phyloP scores from a whole-genome alignment of 2,888 invertebrate genomes.

The Troides helena region DNA sequence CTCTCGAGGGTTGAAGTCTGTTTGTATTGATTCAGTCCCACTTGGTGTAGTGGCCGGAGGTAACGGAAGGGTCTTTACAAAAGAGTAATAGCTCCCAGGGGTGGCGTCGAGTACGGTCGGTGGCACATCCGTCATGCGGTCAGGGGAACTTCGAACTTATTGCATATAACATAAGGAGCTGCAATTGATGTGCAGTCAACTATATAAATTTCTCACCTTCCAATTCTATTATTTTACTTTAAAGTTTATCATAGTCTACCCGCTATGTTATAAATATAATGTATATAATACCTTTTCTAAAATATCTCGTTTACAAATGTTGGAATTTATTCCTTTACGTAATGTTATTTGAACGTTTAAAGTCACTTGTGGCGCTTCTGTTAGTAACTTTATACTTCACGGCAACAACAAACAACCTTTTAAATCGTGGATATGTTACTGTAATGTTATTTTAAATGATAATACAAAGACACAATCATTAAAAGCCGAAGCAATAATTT shows the following conservation, averaged over 20 bases:
- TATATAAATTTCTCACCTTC: constrained; percentile 7
- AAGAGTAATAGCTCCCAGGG: constrained; percentile 35
- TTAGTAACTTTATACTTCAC: background rate
- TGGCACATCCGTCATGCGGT: background rate
- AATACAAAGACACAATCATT: background rate
- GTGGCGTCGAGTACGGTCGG: constrained; percentile 24
- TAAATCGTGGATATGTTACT: background rate
- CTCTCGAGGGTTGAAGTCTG: constrained; percentile 34
- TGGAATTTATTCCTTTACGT: background rate
- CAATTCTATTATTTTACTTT: background rate
- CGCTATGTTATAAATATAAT: background rate
- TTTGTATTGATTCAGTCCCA: constrained; percentile 41
- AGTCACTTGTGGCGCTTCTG: background rate
- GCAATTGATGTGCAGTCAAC: constrained; percentile 1
- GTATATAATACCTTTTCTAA: background rate
- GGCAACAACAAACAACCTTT: background rate
- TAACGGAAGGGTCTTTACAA: constrained; percentile 12
- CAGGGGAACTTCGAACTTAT: constrained; percentile 9
- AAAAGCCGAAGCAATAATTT: too few species aligned
- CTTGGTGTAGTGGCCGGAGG: constrained; percentile 15
- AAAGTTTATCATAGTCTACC: background rate
- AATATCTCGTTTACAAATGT: background rate
- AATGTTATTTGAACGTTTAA: background rate
- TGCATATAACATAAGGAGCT: background rate
- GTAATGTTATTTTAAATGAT: background rate